phyloP scores from a whole-genome alignment of 2,113 vertebrate genomes.

The Nannobrachium achirus region DNA sequence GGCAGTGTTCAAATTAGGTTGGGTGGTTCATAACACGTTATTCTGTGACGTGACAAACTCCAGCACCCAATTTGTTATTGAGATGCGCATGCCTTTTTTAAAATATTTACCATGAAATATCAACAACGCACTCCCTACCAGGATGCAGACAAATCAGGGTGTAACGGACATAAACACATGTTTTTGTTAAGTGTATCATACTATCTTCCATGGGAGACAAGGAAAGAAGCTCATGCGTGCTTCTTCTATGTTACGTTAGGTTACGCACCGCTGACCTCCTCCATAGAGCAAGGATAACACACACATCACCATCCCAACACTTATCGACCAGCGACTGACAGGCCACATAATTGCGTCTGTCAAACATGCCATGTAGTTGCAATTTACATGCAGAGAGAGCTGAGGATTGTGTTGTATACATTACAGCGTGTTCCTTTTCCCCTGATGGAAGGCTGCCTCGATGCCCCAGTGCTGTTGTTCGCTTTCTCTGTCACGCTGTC shows the following conservation, averaged over 20 bases:
- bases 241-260: not conserved
- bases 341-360: constrained; percentile 46
- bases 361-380: constrained; percentile 39
- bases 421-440: constrained; percentile 19
- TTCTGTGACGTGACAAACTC: too few relatives aligned
- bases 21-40: too few relatives aligned
- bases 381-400: constrained; percentile 29
- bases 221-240: not conserved
- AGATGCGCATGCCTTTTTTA: too few relatives aligned
- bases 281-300: constrained; percentile 1
- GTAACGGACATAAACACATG: not conserved
- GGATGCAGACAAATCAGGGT: not conserved
- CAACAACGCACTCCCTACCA: not conserved
- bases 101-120: constrained; percentile 1
- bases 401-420: constrained; percentile 1
- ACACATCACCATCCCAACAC: not conserved
- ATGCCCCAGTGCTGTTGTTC: not conserved
- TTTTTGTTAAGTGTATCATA: constrained; percentile 1
- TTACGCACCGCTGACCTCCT: not conserved
- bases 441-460: constrained; percentile 29
- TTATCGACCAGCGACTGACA: constrained; percentile 27
- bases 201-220: not conserved
- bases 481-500: constrained; percentile 9
- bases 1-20: too few relatives aligned
- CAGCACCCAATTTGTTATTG: too few relatives aligned